Percentiles rank a stretch among this genome's conserved stretches.
These are phyloP conservation scores for Anas capensis DNA, from an alignment of 2,797 vertebrate species.

Conservation along the genomic window DNA sequence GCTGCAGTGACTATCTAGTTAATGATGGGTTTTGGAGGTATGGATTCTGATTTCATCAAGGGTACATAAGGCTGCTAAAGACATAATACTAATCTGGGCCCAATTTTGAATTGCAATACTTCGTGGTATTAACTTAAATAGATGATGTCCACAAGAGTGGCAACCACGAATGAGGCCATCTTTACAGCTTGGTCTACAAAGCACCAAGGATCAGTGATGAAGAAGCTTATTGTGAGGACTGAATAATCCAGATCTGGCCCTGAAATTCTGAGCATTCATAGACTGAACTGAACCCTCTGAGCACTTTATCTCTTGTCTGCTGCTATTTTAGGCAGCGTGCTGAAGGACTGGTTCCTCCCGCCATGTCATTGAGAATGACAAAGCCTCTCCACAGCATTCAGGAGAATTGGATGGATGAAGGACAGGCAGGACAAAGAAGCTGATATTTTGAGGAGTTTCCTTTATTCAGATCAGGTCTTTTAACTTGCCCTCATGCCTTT, in stretches of 20 bases:
- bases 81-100: background rate
- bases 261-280: constrained; percentile 35
- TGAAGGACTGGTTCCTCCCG: constrained; percentile 49
- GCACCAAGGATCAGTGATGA: background rate
- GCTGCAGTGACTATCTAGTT: background rate
- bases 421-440: constrained; percentile 35
- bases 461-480: constrained; percentile 67
- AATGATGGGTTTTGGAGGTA: background rate
- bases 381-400: constrained; percentile 63
- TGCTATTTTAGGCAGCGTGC: constrained; percentile 50
- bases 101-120: background rate
- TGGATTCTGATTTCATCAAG: background rate
- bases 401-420: constrained; percentile 59
- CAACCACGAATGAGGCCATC: background rate
- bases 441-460: constrained; percentile 50
- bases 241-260: constrained; percentile 54
- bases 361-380: constrained; percentile 67
- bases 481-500: constrained; percentile 69
- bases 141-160: background rate
- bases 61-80: background rate
- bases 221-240: constrained; percentile 1
- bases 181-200: background rate
- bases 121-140: background rate
- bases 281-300: constrained; percentile 48
- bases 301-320: constrained; percentile 46